Evolutionary conservation across 2,888 invertebrate genomes (phyloP), one percentile per base, ranked within the genome.

Genomic region (Camptogramma bilineatum): DNA sequence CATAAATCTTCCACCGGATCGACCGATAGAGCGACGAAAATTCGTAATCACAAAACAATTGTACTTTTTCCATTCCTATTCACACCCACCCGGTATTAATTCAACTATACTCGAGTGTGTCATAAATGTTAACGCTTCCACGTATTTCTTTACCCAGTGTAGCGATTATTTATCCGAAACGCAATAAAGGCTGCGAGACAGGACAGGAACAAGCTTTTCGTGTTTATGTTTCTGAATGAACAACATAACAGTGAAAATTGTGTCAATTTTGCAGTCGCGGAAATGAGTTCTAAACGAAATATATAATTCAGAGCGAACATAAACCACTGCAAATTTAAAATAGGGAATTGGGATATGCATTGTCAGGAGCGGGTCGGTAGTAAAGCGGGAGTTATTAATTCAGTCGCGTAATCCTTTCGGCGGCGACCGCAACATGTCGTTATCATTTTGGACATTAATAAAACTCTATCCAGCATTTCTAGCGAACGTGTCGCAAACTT

Each of bases 381-480:
- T 81, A 78, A 71, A 80, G 81, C 74, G 80, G 79, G 83, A 80
- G 83, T 85, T 87, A 86, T 83, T 86, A 86, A 88, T 86, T 87
- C 84, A 85, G 83, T 78, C 81, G 83, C 80, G 79, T 87, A 86
- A 86, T 87, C 82, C 80, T 73, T 79, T 73, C 75, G 80, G 79
- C 76, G 73, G 70, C 64, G 61, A 67, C 66, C 64, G 75, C 78
- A 79, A 83, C 83, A 86, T 82, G 84, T 87, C 86, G 83, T 88
- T 88, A 88, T 87, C 81, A 87, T 88, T 88, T 87, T 79, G 81
- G 82, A 85, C 84, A 88, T 87, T 86, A 86, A 85, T 87, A 89
- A 87, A 87, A 88, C 84, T 86, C 80, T 83, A 83, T 81, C 80
- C 79, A 69, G 74, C 72, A 74, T 77, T 82, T 83, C 77, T 83